These are phyloP conservation scores for Gryllus bimaculatus DNA, from an alignment of 1,140 invertebrate species.

Conservation along the genomic window DNA sequence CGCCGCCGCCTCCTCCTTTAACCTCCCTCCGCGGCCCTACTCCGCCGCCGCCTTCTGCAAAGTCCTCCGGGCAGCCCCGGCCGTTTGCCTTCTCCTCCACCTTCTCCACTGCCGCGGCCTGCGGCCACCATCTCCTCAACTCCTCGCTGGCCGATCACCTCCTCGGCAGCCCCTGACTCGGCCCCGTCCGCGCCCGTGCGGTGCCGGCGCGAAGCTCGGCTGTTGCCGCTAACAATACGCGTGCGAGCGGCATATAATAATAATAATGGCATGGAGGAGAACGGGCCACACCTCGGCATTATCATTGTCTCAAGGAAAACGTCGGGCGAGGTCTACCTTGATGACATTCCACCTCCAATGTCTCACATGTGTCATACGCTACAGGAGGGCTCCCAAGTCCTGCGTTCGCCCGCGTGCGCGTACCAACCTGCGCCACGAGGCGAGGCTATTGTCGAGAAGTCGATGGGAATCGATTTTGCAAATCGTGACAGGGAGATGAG, in stretches of 20 bases:
- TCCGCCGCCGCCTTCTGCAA: no score
- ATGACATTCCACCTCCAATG: conserved; percentile 3
- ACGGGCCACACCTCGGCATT: background rate
- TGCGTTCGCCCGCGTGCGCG: no score
- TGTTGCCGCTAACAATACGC: background rate
- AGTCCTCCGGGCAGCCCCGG: no score
- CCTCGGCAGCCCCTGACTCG: background rate
- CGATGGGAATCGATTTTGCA: no score
- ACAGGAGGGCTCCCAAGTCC: background rate
- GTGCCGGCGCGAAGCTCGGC: background rate
- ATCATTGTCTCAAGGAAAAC: conserved; percentile 4
- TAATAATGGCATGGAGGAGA: background rate
- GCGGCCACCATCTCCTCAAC: background rate
- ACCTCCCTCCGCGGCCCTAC: no score
- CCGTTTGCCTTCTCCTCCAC: no score
- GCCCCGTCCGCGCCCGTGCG: no score
- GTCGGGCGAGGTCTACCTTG: background rate
- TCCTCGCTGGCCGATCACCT: background rate
- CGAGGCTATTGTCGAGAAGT: no score
- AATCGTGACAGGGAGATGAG: no score
- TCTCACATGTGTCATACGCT: conserved; percentile 1
- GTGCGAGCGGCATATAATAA: background rate
- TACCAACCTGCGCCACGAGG: no score
- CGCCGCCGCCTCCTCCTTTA: no score
- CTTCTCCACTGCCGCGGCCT: no score